Percentiles rank a stretch among this genome's conserved stretches.
Evolutionary conservation across 2,888 invertebrate genomes (phyloP).

Genomic region (Caenorhabditis macrosperma): DNA sequence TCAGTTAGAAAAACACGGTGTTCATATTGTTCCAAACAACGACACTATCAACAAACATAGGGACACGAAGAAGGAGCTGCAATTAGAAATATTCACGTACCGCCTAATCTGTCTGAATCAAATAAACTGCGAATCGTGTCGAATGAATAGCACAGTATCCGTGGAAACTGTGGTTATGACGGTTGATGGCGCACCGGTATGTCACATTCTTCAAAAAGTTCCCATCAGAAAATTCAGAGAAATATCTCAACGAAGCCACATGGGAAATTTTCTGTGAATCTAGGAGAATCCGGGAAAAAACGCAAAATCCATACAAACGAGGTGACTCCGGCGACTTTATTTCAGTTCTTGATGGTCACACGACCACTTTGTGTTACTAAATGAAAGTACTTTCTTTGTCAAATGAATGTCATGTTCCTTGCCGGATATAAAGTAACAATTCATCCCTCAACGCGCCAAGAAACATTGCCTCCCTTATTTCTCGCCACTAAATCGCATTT

Average conservation of each 20-base stretch:
- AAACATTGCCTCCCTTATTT: background rate
- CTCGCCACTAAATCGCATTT: background rate
- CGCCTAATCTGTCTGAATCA: slow-evolving; percentile 64
- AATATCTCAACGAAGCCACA: slow-evolving; percentile 43
- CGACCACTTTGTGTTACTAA: slow-evolving; percentile 65
- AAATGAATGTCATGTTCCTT: background rate
- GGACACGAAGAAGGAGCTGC: slow-evolving; percentile 64
- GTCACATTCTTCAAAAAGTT: background rate
- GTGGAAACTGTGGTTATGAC: slow-evolving; percentile 59
- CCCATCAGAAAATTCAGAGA: slow-evolving; percentile 10
- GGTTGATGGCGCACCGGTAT: slow-evolving; percentile 52
- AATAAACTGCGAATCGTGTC: slow-evolving; percentile 59
- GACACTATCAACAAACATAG: slow-evolving; percentile 62
- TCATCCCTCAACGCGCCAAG: background rate
- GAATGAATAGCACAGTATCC: slow-evolving; percentile 64
- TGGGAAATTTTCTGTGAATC: slow-evolving; percentile 44
- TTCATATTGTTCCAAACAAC: slow-evolving; percentile 63
- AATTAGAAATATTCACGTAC: slow-evolving; percentile 63
- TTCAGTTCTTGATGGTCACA: slow-evolving; percentile 64
- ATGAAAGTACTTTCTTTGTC: slow-evolving; percentile 19
- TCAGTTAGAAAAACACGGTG: slow-evolving; percentile 66
- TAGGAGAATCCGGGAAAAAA: slow-evolving; percentile 38
- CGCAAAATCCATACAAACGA: slow-evolving; percentile 32
- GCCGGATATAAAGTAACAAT: too few species aligned
- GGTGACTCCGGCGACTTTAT: slow-evolving; percentile 52